Evolutionary conservation across 2,888 invertebrate genomes (phyloP), one percentile per base, ranked within the genome.

Genomic region (Frankliniella fusca): DNA sequence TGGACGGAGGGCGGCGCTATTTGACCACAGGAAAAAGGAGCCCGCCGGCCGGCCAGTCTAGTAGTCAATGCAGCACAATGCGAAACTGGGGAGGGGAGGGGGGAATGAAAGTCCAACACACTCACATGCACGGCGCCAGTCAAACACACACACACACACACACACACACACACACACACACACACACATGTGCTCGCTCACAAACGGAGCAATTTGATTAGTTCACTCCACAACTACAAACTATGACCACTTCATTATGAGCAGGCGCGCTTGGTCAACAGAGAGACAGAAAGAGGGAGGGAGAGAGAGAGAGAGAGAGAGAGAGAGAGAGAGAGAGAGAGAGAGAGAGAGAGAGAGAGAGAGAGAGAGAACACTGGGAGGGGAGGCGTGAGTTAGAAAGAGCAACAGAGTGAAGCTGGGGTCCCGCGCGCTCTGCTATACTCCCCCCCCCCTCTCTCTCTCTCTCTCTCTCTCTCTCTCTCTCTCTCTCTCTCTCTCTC

Each of bases 221-320:
- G 70, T 76, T 76, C 70, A 76, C 70, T 76, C 70, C 70, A 76
- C 70, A 76, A 76, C 70, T 76, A 76, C 70, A 76, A 76, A 76
- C 70, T 76, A 76, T 76, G 70, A 76, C 70, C 70, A 76, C 70
- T 76, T 76, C 70, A 76, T 76, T 76, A 76, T 76, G 70, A 76
- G 70, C 70, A 61, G 61, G 70, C 70, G 70, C 70, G 70, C 70
- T 76, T 76, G 70, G 70, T 76, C 70, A 76, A 76, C 70, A 70
- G n/a, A 23, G 70, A 76, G 70, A 23, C 27, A 23, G 70, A 76
- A 27, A 76, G 70, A 76, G 70, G 7, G 27, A 12, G 70, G 23
- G 70, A 20, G n/a, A 65, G 65, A 20, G 65, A 20, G 20, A 65
- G 20, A 65, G 65, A 20, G 65, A 20, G 65, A 65, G 65, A 20